Percentiles rank a stretch among this genome's conserved stretches.
Evolutionary conservation across 2,113 vertebrate species (phyloP).

Genomic region (Gavia stellata): DNA sequence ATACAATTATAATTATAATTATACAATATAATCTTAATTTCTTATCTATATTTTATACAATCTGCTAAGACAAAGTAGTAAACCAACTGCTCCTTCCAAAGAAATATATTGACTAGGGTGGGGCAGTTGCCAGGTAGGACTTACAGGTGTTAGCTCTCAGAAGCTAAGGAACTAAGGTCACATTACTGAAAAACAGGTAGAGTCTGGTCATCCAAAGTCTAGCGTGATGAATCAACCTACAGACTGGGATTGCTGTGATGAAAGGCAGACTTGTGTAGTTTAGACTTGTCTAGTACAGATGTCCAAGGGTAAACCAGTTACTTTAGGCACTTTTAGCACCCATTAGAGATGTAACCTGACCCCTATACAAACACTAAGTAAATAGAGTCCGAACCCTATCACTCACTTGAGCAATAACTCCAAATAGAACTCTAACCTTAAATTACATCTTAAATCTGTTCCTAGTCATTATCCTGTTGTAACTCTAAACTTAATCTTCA

Average conservation of each 20-base stretch:
- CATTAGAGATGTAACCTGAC: background rate
- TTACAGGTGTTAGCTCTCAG: background rate
- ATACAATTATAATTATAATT: too few relatives aligned
- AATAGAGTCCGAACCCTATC: too few relatives aligned
- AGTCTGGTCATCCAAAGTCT: background rate
- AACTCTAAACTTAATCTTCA: background rate
- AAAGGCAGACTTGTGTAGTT: background rate
- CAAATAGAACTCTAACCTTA: background rate
- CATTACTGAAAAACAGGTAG: background rate
- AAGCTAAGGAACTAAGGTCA: background rate
- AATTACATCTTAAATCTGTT: background rate
- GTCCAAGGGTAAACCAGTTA: background rate
- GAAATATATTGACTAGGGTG: background rate
- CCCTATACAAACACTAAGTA: background rate
- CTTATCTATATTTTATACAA: background rate
- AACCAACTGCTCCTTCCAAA: background rate
- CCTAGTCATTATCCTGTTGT: background rate
- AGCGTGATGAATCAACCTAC: background rate
- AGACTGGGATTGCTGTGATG: background rate
- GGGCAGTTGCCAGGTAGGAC: background rate
- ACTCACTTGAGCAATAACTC: too few relatives aligned
- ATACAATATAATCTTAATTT: background rate
- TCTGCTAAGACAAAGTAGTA: background rate
- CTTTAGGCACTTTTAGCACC: background rate
- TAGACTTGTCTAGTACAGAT: background rate